Evolutionary conservation across 2,888 invertebrate species (phyloP), one percentile per base, ranked within the genome.

Genomic region (Zygothrica quintamaculata): DNA sequence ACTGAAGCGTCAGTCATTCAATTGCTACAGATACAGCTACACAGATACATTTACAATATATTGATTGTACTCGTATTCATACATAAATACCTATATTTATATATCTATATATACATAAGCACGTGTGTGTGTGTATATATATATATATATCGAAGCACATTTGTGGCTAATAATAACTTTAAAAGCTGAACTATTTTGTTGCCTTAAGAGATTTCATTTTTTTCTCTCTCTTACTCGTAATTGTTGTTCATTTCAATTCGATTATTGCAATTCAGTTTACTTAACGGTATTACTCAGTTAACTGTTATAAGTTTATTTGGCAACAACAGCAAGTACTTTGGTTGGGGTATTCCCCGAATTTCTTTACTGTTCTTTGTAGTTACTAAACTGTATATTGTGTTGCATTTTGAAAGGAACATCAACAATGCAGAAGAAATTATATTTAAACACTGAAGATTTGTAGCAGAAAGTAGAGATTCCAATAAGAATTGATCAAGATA

Each of bases 131-230:
- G 25, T 56, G 40, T 65, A 33, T 62, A 12, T 52, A 13, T 64
- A 31, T 57, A 31, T 51, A 16, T 58, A 18, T 62, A 36, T 75
- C 81, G 46, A 84, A 79, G 68, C 80, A 86, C 86, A 87, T 81
- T 81, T 88, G 82, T 82, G 85, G 88, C 82, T 84, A 84, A 84
- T 84, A 84, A 84, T 84, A 84, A 84, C 82, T 88, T 87, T 88
- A 84, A 84, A 82, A 84, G 88, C 18, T 74, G 85, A 88, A 84
- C 82, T 84, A 88, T 84, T 88, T 87, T 84, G 81, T 84, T 88
- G 88, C 85, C 88, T 87, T 84, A 84, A 79, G 80, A 68, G 73
- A 87, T 78, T 69, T 76, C 65, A 51, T 31, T 51, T 61, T 67
- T 55, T 37, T n/a, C n/a, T n/a, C n/a, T n/a, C n/a, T n/a, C n/a